Evolutionary conservation across 2,113 vertebrate genomes (phyloP), one percentile per base, ranked within the genome.

Genomic region (Triplophysa tibetana): DNA sequence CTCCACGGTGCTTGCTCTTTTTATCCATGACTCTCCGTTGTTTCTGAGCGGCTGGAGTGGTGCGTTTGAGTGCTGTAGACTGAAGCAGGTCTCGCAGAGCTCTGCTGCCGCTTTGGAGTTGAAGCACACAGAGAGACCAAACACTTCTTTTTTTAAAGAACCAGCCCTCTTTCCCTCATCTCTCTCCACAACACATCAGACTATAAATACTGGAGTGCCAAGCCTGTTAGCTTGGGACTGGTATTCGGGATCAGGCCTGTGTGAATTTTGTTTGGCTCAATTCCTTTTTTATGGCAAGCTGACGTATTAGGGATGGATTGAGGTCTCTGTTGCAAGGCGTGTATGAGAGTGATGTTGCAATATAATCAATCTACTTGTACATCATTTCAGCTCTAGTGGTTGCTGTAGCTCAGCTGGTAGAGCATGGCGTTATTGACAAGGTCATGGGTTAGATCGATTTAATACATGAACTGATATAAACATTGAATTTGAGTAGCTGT

Each of bases 151-250:
- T 79, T 83, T 54, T 77, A 61, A 73, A 75, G 73, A 70, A 84
- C 84, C 48, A 82, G 83, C 89, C 81, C 78, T 83, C 76, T 84
- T 76, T 85, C 63, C 58, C 58, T 56, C 58, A 69, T 29, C 19
- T 29, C 29, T 70, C 38, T 54, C 17, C 21, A 75, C 79, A 73
- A 88, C 83, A 87, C 85, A 86, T 75, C 87, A 67, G 43, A 74
- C 84, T 86, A 83, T 75, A 85, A 86, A 88, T 82, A 86, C 78
- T 68, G 79, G 73, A 79, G 80, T 81, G 78, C 85, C 88, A 88
- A 85, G 78, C 90, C 88, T 90, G 77, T 67, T 43, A 77, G 83
- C 81, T 69, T n/a, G 52, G 83, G 72, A 83, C 83, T 82, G 84
- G 81, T 86, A 86, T 89, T 84, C 73, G 23, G 56, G 61, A 81